These are phyloP conservation scores for Albula goreensis DNA, from an alignment of 2,113 vertebrate genomes.

Conservation along the genomic window DNA sequence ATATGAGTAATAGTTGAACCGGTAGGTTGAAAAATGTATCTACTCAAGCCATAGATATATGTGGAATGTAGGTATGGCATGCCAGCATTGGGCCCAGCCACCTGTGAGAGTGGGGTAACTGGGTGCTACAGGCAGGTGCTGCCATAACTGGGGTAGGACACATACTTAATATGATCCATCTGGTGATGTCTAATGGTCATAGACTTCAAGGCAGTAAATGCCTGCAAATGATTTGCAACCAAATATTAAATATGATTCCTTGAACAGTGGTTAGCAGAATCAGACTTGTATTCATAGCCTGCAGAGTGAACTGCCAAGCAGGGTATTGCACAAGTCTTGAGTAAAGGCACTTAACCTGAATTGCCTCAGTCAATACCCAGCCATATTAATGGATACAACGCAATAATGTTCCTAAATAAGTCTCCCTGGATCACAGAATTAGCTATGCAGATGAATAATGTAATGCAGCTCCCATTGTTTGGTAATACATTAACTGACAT, in stretches of 20 bases:
- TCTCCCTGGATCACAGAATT: background rate
- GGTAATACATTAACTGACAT: background rate
- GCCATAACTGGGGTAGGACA: background rate
- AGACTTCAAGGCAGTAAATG: too few species aligned
- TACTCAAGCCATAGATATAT: background rate
- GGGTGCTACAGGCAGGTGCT: background rate
- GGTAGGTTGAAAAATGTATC: too few species aligned
- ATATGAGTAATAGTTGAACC: too few species aligned
- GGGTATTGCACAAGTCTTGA: background rate
- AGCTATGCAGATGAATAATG: background rate
- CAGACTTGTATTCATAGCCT: background rate
- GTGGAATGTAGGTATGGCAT: background rate
- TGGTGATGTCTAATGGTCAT: too few species aligned
- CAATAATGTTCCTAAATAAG: background rate
- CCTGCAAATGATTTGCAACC: too few species aligned
- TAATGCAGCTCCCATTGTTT: background rate
- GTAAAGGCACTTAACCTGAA: background rate
- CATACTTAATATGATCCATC: too few species aligned
- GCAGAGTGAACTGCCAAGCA: background rate
- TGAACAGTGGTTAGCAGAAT: background rate
- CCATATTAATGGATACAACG: background rate
- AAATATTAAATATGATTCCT: too few species aligned
- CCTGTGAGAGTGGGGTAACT: background rate
- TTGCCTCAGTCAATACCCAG: background rate
- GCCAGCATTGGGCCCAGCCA: background rate